These are phyloP conservation scores for Thelaira solivaga DNA, from an alignment of 2,888 invertebrate genomes.

Conservation along the genomic window DNA sequence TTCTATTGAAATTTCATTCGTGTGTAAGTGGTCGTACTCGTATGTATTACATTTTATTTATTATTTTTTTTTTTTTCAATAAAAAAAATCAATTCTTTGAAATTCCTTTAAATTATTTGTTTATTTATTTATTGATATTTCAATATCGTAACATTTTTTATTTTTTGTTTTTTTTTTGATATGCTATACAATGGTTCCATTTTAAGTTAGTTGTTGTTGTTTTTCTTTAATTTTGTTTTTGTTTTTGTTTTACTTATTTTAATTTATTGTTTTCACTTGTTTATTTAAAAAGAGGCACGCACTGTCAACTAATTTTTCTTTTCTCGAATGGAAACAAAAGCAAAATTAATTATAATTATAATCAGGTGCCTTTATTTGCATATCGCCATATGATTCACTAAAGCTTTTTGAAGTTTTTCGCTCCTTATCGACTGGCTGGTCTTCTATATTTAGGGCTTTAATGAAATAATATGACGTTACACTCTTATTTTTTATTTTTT, in stretches of 20 bases:
- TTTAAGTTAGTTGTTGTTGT: conserved; percentile 31
- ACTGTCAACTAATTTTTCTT: conserved; percentile 52
- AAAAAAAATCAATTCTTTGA: conserved; percentile 47
- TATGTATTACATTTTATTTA: too few relatives aligned
- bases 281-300: conserved; percentile 39
- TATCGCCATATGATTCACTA: background rate
- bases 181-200: conserved; percentile 63
- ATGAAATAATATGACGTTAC: too few relatives aligned
- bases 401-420: too few relatives aligned
- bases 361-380: conserved; percentile 1
- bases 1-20: too few relatives aligned
- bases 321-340: conserved; percentile 24
- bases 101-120: conserved; percentile 30
- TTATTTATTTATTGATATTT: conserved; percentile 20
- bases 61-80: too few relatives aligned
- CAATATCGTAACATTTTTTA: conserved; percentile 21
- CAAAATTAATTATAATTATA: conserved; percentile 12
- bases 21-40: too few relatives aligned
- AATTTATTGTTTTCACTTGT: background rate
- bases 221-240: background rate
- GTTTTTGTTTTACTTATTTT: conserved; percentile 3
- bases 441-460: too few relatives aligned
- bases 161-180: too few relatives aligned
- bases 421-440: too few relatives aligned
- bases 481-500: too few relatives aligned